Evolutionary conservation across 1,140 invertebrate genomes (phyloP), one percentile per base, ranked within the genome.

Genomic region (Bombus waltoni): DNA sequence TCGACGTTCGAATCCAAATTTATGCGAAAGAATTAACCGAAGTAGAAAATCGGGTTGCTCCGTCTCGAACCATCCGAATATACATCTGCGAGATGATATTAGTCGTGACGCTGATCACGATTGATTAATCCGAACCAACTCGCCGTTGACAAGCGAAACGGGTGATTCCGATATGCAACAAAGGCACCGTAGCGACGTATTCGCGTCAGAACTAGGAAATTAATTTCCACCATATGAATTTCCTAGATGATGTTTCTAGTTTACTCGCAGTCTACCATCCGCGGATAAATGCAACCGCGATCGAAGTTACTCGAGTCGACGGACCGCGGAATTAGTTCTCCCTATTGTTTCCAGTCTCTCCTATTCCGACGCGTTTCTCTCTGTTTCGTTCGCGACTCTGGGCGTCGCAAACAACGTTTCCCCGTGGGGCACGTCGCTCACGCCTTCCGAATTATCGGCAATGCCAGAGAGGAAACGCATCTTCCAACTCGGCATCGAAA

Each of bases 171-270:
- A 53, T 53, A 53, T 6, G 4, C 4, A 44, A 59, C 71, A 42
- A n/a, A 75, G 32, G 62, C 42, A 28, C 9, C 40, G 25, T 18
- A 4, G 13, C 68, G 32, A 1, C 73, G 59, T 87, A 87, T 68
- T 70, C 74, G 74, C 88, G 86, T 89, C 89, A 88, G 89, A 88
- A 72, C 47, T 59, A 38, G 68, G 22, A 85, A 79, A 80, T 85
- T 85, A 80, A 85, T 85, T 85, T 72, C 77, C 68, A 62, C 44
- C 38, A 15, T 73, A 70, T 74, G 66, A 68, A 84, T 84, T 79
- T 79, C 32, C 40, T 62, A 25, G 40, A 15, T 76, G 66, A 84
- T 59, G 82, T 79, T 84, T 84, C 82, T 38, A 84, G 75, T 84
- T 84, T 79, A 66, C 70, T 22, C 35, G 68, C 47, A 40, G 28